Base-by-base conservation (phyloP, 2,888 invertebrate species). In the Sesamia inferens region DNA sequence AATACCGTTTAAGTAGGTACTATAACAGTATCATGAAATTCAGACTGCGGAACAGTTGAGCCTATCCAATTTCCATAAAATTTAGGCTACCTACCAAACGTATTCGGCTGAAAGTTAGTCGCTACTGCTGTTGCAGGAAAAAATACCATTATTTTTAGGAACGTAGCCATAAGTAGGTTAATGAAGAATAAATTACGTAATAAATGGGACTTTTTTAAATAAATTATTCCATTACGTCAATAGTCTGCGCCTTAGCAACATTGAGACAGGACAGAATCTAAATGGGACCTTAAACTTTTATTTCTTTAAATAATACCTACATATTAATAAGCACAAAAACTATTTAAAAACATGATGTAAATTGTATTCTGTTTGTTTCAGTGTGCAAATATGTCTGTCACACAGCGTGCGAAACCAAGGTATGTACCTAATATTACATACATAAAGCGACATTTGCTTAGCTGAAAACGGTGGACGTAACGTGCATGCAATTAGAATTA, bases 361-460 rank as follows among this genome's bases (percentile, higher is more conserved):
- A 85, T 79, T 69, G 22, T 5, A 5, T 47, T 89, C 85, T 91
- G 90, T 92, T 95, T 96, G 94, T 97, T 97, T 90, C 97, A 98
- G 98, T 98, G 83, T 98, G 98, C 97, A 98, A 98, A 96, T 98
- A 97, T 95, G 97, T 97, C 90, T 98, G 98, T 92, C 98, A 98
- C 94, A 97, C 97, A 92, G 96, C 97, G 81, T 98, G 98, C 95
- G 98, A 98, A 93, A 97, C 97, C 91, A 98, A 98, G 97, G 98
- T 98, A 96, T 95, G 97, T 91, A 79, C 31, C 14, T 22, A 44
- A 47, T 67, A 48, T 42, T 31, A 70, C 47, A 22, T 74, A 57
- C 19, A 6, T 69, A 71, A 31, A 68, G 65, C 11, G 54, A 71
- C 68, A 67, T 57, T 48, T 63, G 57, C 71, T 79, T 69, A 79